Conservation (phyloP, 2,113 vertebrate genomes). For the Protobothrops flavoviridis region DNA sequence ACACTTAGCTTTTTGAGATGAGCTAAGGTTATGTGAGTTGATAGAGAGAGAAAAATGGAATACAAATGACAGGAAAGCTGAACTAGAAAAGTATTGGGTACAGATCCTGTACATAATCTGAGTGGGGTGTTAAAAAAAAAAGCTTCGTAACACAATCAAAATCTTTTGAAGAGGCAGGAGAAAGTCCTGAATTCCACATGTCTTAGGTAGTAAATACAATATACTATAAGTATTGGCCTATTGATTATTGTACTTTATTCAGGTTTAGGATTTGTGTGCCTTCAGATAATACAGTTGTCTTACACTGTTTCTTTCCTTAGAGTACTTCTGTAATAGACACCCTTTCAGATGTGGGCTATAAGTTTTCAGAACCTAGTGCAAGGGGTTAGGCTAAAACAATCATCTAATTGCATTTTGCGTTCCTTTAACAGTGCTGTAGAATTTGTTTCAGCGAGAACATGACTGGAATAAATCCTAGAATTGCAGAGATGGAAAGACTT, state of each 20-base stretch:
- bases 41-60: background rate
- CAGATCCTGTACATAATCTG: background rate
- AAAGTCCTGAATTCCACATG: background rate
- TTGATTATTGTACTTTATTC: background rate
- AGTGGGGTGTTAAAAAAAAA: background rate
- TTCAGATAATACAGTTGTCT: background rate
- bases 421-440: background rate
- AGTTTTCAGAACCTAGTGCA: background rate
- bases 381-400: background rate
- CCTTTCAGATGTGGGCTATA: background rate
- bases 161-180: background rate
- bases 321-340: background rate
- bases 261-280: background rate
- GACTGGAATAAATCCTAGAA: background rate
- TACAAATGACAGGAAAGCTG: background rate
- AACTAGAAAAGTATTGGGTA: background rate
- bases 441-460: constrained; percentile 4
- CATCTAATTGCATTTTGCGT: background rate
- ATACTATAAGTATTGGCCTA: background rate
- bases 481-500: background rate
- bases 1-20: background rate
- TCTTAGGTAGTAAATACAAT: background rate
- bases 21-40: background rate
- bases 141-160: background rate
- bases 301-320: background rate